Conservation (phyloP, 2,797 vertebrate genomes). For the Anomalospiza imberbis region DNA sequence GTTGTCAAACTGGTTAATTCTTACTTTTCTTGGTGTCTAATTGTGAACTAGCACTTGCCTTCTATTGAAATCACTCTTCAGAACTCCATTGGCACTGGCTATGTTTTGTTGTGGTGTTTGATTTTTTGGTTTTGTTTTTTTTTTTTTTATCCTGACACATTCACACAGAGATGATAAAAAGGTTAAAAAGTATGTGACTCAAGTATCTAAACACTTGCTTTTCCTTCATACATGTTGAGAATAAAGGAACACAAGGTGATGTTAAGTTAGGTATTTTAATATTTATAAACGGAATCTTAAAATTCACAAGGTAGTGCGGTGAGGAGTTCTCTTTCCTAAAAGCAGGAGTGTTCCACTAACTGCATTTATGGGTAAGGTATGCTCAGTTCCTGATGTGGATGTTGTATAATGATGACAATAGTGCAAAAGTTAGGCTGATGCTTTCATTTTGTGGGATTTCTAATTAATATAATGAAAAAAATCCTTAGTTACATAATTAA, state of each 20-base stretch:
- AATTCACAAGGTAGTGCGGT: neutral
- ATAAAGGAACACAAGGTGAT: neutral
- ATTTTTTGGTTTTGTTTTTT: rapidly evolving
- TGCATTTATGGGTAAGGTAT: neutral
- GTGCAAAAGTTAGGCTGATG: neutral
- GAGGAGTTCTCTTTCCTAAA: neutral
- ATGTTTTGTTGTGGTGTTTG: neutral
- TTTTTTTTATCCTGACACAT: neutral
- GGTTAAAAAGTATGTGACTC: neutral
- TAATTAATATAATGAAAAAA: neutral
- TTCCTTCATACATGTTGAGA: neutral
- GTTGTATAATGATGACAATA: neutral
- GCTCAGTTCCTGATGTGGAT: neutral
- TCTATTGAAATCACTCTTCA: neutral
- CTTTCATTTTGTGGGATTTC: neutral
- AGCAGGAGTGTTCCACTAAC: neutral
- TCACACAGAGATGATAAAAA: neutral
- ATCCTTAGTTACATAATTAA: neutral
- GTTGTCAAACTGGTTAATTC: neutral
- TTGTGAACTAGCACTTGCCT: neutral
- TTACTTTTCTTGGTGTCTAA: neutral
- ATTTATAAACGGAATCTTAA: neutral
- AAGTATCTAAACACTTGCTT: neutral
- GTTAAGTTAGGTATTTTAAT: neutral
- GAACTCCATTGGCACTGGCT: neutral